Percentiles rank a stretch among this genome's conserved stretches.
Evolutionary conservation across 2,797 vertebrate genomes (phyloP).

Genomic region (Forpus xanthops): DNA sequence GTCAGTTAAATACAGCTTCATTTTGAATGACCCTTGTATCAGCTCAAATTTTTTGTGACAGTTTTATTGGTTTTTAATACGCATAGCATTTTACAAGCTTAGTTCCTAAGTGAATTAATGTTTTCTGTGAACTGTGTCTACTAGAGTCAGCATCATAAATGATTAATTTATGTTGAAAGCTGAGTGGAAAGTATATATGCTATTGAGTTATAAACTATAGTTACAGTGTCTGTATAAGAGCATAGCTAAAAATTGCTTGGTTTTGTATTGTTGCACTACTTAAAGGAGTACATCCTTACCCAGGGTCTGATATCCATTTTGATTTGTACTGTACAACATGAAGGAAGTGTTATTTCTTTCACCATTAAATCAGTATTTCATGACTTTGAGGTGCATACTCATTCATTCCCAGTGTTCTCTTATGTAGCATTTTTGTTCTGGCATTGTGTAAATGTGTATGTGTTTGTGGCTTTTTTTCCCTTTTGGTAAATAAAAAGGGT

Average conservation of each 20-base stretch:
- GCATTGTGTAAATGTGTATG: fast-evolving
- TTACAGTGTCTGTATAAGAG: not conserved
- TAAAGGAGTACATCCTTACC: not conserved
- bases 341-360: not conserved
- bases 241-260: not conserved
- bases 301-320: not conserved
- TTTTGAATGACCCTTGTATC: not conserved
- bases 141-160: not conserved
- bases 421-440: not conserved
- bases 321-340: not conserved
- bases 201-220: not conserved
- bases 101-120: not conserved
- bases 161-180: not conserved
- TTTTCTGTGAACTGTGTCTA: not conserved
- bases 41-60: not conserved
- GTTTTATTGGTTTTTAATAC: not conserved
- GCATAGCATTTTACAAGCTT: not conserved
- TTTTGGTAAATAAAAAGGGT: not conserved
- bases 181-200: not conserved
- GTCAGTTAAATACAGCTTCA: not conserved
- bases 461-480: not conserved
- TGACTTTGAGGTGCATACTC: not conserved
- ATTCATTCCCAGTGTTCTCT: not conserved
- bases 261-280: not conserved
- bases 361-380: not conserved